These are phyloP conservation scores for Monopis laevigella DNA, from an alignment of 2,888 invertebrate species.

Conservation along the genomic window DNA sequence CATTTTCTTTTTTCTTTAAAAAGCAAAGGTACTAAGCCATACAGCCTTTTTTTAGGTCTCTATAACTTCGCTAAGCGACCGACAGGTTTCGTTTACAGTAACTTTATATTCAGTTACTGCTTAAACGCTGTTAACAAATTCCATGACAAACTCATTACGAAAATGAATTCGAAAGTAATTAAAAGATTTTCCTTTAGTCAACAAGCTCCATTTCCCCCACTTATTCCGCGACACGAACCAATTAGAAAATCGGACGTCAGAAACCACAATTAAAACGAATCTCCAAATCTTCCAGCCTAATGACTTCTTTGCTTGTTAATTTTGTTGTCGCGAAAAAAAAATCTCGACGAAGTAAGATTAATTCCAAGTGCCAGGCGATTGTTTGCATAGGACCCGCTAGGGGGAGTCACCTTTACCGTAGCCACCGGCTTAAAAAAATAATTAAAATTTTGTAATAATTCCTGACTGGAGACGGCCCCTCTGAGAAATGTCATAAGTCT, in stretches of 20 bases:
- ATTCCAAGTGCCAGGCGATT: conserved; percentile 67
- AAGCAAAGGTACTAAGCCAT: no score
- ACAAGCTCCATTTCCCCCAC: conserved; percentile 46
- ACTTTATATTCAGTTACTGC: no score
- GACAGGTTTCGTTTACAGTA: no score
- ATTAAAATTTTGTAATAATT: conserved; percentile 68
- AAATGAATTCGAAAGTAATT: conserved; percentile 7
- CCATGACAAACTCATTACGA: no score
- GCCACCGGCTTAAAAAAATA: conserved; percentile 67
- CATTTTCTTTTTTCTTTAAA: no score
- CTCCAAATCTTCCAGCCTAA: conserved; percentile 65
- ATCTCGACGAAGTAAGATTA: conserved; percentile 52
- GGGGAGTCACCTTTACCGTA: conserved; percentile 55
- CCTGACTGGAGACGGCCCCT: conserved; percentile 59
- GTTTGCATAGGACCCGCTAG: conserved; percentile 63
- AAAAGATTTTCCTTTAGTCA: conserved; percentile 14
- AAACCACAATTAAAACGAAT: conserved; percentile 64
- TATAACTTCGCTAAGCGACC: no score
- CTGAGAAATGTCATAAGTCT: conserved; percentile 36
- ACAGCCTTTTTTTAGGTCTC: no score
- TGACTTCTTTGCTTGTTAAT: conserved; percentile 69
- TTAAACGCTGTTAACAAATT: no score
- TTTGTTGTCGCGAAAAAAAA: conserved; percentile 63
- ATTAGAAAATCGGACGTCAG: conserved; percentile 57
- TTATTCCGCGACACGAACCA: conserved; percentile 54